Base-by-base conservation (phyloP, 2,797 vertebrate species). In the Myripristis murdjan region DNA sequence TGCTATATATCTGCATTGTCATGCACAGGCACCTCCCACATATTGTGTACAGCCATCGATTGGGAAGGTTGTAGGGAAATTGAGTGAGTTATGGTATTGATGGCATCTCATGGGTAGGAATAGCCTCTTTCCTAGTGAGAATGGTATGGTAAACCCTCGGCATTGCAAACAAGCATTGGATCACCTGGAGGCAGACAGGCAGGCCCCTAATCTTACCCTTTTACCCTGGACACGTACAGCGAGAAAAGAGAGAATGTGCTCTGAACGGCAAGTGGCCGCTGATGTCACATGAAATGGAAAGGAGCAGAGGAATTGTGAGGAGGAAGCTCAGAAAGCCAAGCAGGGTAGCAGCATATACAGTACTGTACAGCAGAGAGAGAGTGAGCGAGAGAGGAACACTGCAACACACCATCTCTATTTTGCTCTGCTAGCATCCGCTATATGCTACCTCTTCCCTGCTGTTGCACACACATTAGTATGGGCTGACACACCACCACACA, bases 401-500 rank as follows among this genome's bases (percentile, higher is more conserved):
- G 64, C 68, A 41, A 73, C 62, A 73, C 68, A 26, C 64, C 69
- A 60, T 86, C 66, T 87, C 79, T 83, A 63, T 83, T 87, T 83
- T 80, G 55, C 77, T 47, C 56, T 48, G 53, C 58, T 73, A 81
- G 85, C 83, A 85, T 89, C 79, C 82, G 66, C 82, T 85, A 47
- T 73, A 70, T 56, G 70, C 77, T 76, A 37, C 73, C 72, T 73
- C 71, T 63, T 73, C 66, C 73, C 70, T 52, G 67, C 70, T 81
- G 63, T 77, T 77, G 73, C 66, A 70, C 71, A 73, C 83, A 73
- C 76, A 85, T 88, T 91, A 79, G 86, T 84, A 89, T 86, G 78
- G 64, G 75, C 81, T 81, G 88, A 78, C 76, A 84, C 80, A 70
- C 64, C 81, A 41, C 31, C 76, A 54, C 85, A 78, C 83, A 75